Percentiles rank a stretch among this genome's conserved stretches.
phyloP scores from a whole-genome alignment of 1,140 invertebrate genomes.

The Heterodera carotae region DNA sequence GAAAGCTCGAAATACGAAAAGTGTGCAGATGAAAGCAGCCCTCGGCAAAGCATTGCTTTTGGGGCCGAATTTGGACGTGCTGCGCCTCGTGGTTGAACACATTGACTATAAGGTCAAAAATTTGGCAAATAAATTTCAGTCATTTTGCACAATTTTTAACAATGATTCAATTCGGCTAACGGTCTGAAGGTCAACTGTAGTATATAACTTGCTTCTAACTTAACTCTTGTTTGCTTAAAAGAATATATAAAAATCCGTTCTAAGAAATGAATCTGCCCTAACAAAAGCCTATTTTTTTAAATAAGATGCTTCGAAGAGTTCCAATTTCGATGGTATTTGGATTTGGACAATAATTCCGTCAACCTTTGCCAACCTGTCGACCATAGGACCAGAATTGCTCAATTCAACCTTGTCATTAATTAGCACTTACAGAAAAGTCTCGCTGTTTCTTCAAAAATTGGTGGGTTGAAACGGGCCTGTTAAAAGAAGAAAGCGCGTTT shows the following conservation, averaged over 20 bases:
- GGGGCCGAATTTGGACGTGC: slow-evolving; percentile 42
- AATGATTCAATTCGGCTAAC: too few relatives aligned
- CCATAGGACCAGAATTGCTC: too few relatives aligned
- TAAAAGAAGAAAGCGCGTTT: not conserved
- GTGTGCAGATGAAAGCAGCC: slow-evolving; percentile 50
- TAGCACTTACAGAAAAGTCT: slow-evolving; percentile 48
- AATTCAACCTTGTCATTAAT: too few relatives aligned
- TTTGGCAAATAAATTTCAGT: slow-evolving; percentile 7
- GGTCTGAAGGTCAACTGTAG: too few relatives aligned
- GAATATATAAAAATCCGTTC: slow-evolving; percentile 29
- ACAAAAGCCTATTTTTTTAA: not conserved
- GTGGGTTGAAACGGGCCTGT: slow-evolving; percentile 49
- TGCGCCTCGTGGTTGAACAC: slow-evolving; percentile 51
- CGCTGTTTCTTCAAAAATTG: slow-evolving; percentile 46
- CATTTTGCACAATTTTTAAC: slow-evolving; percentile 24
- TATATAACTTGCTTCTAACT: too few relatives aligned
- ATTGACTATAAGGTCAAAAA: slow-evolving; percentile 36
- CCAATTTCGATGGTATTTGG: too few relatives aligned
- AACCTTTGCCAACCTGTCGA: too few relatives aligned
- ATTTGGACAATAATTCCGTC: too few relatives aligned
- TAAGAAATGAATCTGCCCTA: not conserved
- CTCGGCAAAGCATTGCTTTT: slow-evolving; percentile 56
- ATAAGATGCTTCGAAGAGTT: slow-evolving; percentile 20
- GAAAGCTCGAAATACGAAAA: slow-evolving; percentile 48
- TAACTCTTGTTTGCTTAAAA: too few relatives aligned